Evolutionary conservation across 2,888 invertebrate genomes (phyloP).

Genomic region (Tetrapedia diversipes): DNA sequence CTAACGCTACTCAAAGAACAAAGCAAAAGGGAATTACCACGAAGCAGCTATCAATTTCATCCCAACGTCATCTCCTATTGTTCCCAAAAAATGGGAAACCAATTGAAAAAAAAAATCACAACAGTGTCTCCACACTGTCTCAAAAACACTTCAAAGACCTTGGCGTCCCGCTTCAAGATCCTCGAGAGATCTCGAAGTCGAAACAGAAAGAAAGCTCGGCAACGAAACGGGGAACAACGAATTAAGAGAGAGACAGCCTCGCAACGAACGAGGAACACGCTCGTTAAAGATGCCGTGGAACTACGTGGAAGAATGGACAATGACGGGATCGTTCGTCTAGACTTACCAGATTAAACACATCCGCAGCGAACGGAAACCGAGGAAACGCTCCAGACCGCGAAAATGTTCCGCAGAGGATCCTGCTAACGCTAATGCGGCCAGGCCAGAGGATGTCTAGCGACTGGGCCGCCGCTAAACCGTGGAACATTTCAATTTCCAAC

Average conservation of each 20-base stretch:
- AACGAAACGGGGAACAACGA: too few relatives aligned
- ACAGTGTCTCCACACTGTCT: too few relatives aligned
- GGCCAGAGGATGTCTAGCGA: constrained; percentile 68
- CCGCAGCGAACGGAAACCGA: constrained; percentile 48
- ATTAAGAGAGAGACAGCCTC: neutral
- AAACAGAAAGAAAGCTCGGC: neutral
- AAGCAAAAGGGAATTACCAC: too few relatives aligned
- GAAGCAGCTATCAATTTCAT: too few relatives aligned
- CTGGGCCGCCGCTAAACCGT: constrained; percentile 57
- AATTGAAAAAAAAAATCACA: too few relatives aligned
- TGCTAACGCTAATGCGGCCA: constrained; percentile 57
- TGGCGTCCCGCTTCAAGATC: too few relatives aligned
- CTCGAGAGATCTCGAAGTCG: neutral
- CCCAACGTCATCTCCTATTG: too few relatives aligned
- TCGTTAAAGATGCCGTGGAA: neutral
- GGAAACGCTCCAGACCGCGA: constrained; percentile 39
- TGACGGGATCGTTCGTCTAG: neutral
- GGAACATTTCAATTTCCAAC: constrained; percentile 69
- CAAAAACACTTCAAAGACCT: too few relatives aligned
- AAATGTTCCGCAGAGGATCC: constrained; percentile 31
- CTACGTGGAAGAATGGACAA: neutral
- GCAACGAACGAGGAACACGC: neutral
- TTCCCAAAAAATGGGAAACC: too few relatives aligned
- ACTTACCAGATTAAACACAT: constrained; percentile 66
- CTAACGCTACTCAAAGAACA: too few relatives aligned